These are phyloP conservation scores for Trachelus stipa DNA, from an alignment of 2,888 invertebrate genomes.

Conservation along the genomic window DNA sequence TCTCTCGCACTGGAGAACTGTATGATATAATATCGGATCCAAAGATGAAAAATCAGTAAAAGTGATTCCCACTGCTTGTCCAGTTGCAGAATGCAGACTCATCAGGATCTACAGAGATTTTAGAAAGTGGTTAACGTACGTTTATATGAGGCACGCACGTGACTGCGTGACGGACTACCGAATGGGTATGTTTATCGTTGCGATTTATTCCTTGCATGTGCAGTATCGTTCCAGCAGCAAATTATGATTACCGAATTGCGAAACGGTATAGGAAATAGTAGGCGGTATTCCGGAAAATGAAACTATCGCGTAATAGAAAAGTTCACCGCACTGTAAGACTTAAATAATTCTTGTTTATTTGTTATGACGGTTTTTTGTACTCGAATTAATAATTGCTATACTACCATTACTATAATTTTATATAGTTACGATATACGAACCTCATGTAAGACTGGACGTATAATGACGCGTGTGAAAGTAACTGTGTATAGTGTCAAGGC, in stretches of 20 bases:
- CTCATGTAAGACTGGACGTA: not conserved
- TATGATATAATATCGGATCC: conserved; percentile 62
- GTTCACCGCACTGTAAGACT: not conserved
- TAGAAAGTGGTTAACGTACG: conserved; percentile 54
- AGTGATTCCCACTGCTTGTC: conserved; percentile 52
- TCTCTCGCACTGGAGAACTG: conserved; percentile 57
- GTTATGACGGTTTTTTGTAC: not conserved
- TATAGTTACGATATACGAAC: not conserved
- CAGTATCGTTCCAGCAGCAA: not conserved
- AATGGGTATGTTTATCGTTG: conserved; percentile 1
- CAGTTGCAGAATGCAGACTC: conserved; percentile 55
- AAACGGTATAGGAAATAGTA: not conserved
- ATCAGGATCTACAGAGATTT: conserved; percentile 51
- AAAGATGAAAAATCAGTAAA: conserved; percentile 54
- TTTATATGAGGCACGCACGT: conserved; percentile 5
- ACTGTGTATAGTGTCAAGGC: not conserved
- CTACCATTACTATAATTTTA: not conserved
- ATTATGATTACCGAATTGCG: not conserved
- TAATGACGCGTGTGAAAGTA: not conserved
- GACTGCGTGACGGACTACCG: conserved; percentile 2
- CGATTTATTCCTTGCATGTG: not conserved
- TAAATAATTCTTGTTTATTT: not conserved
- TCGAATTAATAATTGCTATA: not conserved
- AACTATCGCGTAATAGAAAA: not conserved
- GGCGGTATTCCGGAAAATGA: not conserved